phyloP scores from a whole-genome alignment of 2,797 vertebrate genomes.

The Sebastes hubbsi region DNA sequence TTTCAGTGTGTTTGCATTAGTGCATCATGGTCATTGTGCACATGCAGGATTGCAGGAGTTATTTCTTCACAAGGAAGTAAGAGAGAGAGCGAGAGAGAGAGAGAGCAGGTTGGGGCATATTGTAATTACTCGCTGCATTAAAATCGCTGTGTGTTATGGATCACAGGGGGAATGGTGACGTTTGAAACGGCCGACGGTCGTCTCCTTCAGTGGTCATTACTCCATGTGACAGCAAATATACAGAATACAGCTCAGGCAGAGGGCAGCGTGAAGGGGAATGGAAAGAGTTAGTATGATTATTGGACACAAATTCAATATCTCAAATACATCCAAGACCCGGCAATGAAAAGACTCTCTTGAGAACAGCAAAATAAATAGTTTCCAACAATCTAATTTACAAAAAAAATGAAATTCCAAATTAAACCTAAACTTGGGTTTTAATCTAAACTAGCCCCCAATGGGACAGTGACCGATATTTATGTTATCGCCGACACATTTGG shows the following conservation, averaged over 20 bases:
- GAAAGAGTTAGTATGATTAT: neutral
- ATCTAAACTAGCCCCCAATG: neutral
- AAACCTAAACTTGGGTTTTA: neutral
- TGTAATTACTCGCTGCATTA: slow-evolving; percentile 78
- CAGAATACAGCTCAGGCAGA: slow-evolving; percentile 11
- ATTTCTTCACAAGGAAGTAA: slow-evolving; percentile 6
- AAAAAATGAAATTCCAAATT: neutral
- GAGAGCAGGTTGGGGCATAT: slow-evolving; percentile 61
- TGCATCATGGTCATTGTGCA: neutral
- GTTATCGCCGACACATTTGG: neutral
- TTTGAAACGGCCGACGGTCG: slow-evolving; percentile 38
- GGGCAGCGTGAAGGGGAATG: neutral
- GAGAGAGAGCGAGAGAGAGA: neutral
- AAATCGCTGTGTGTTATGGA: slow-evolving; percentile 66
- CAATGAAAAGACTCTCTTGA: neutral
- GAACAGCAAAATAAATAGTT: neutral
- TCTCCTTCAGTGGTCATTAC: slow-evolving; percentile 48
- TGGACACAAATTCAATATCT: neutral
- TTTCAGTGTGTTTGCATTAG: slow-evolving; percentile 3
- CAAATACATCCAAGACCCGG: neutral
- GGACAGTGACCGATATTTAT: neutral
- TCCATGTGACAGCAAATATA: slow-evolving; percentile 43
- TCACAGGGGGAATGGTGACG: slow-evolving; percentile 58
- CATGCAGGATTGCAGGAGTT: neutral
- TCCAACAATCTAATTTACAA: neutral